phyloP scores from a whole-genome alignment of 2,888 invertebrate genomes.

The Rhorus exstirpatorius region DNA sequence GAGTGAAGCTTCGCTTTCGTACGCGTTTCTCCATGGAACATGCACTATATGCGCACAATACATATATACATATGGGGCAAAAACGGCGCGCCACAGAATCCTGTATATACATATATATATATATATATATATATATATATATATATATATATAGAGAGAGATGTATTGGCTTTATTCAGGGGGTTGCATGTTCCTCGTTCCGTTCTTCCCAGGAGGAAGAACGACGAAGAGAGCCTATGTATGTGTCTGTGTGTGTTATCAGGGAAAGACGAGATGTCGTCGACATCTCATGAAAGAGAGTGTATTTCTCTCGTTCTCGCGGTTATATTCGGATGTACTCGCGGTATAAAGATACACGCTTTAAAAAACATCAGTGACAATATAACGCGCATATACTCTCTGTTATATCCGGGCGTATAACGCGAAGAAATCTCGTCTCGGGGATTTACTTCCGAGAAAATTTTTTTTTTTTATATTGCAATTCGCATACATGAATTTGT shows the following conservation, averaged over 20 bases:
- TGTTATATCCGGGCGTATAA: constrained; percentile 14
- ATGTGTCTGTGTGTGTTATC: too few species aligned
- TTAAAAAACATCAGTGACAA: constrained; percentile 34
- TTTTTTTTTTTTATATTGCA: not conserved
- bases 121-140: constrained; percentile 1
- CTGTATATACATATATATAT: not conserved
- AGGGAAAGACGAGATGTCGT: constrained; percentile 14
- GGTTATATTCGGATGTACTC: constrained; percentile 44
- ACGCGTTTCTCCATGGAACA: constrained; percentile 31
- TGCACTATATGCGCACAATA: constrained; percentile 16
- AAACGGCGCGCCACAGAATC: not conserved
- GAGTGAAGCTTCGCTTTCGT: constrained; percentile 60
- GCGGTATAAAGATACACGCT: constrained; percentile 38
- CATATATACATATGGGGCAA: not conserved
- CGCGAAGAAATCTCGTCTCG: not conserved
- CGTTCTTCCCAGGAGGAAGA: constrained; percentile 10
- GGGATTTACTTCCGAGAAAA: not conserved
- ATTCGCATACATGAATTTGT: constrained; percentile 15
- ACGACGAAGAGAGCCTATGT: constrained; percentile 24
- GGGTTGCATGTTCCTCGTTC: constrained; percentile 4
- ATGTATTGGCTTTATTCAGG: constrained; percentile 25
- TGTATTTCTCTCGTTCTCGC: constrained; percentile 6
- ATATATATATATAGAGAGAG: not conserved
- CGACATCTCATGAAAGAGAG: constrained; percentile 23
- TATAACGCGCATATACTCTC: constrained; percentile 6